Evolutionary conservation across 2,888 invertebrate species (phyloP), one percentile per base, ranked within the genome.

Genomic region (Tetramorium bicarinatum): DNA sequence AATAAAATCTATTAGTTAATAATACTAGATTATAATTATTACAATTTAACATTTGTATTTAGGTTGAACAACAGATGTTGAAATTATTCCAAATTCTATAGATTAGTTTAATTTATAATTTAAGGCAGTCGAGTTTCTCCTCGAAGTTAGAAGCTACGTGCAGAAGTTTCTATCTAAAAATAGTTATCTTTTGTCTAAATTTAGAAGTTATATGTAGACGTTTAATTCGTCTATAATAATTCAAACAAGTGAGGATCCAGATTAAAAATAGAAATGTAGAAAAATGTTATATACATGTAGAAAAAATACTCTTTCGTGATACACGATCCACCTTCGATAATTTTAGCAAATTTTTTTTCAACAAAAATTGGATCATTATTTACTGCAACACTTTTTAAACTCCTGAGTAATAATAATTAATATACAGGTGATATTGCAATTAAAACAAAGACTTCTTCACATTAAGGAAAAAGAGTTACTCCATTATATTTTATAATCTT

Each of bases 101-200:
- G 1, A n/a, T 74, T 59, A 44, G 0, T 29, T 0, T 44, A 29
- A 61, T 74, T 75, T 0, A 64, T 75, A 18, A 11, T 38, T 47
- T 21, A 21, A 44, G 4, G 21, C 25, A 44, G 67, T 44, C 29
- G 6, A 41, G 8, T 67, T 64, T 59, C 61, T 75, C 44, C 29
- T 34, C 15, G 29, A 44, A 38, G 7, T 18, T 15, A 47, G 18
- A 52, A 49, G 18, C 29, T 41, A 56, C 21, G 54, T 18, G 59
- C 18, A 59, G 25, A 44, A 3, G 29, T 29, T 15, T 9, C 9
- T 3, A 9, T 21, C 18, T 21, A 75, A 62, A 66, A 76, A 76
- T 76, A 52, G 25, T n/a, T 41, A 25, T 66, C 66, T 76, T 75
- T 66, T 76, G 25, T 25, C 25, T 76, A 66, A 66, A 52, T 13